Evolutionary conservation across 2,113 vertebrate species (phyloP), one percentile per base, ranked within the genome.

Genomic region (Macaca mulatta): DNA sequence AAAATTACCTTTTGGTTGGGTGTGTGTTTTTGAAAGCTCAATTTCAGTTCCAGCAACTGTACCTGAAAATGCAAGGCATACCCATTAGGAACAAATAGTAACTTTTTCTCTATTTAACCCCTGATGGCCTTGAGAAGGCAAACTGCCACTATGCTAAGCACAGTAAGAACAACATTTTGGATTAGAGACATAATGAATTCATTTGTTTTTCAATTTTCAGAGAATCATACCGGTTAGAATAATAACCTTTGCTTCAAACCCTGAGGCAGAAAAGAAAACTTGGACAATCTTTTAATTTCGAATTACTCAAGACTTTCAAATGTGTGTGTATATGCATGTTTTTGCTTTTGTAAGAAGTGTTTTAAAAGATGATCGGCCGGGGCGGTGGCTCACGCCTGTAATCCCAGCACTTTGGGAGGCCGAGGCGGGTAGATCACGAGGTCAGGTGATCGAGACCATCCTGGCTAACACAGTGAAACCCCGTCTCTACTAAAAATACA

Each of bases 131-230:
- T 11, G 40, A 32, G 30, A n/a, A 70, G 22, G 10, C 45, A 90
- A 95, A 96, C 32, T 67, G 32, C 13, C 70, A 32, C 52, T 22
- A 5, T 78, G 23, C 48, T 95, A 74, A 97, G 78, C 90, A 82
- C 13, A 82, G 38, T 59, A 74, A 50, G 40, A 35, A 52, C 4
- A 96, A 75, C 1, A 59, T 40, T 87, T 27, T 95, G n/a, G 4
- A 18, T 86, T 90, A 64, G 23, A 70, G 38, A 94, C 89, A 93
- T 89, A 91, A 77, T 22, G 0, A 50, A 55, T 40, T 79, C 7
- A 67, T 74, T 83, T 92, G 38, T 69, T 69, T 86, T 92, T 87
- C 14, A 80, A 14, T 86, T 91, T 95, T 97, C 52, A 72, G 85
- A 88, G 27, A 18, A n/a, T 50, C n/a, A 55, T 75, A 13, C 3